phyloP scores from a whole-genome alignment of 2,113 vertebrate species.

The Pholis gunnellus region DNA sequence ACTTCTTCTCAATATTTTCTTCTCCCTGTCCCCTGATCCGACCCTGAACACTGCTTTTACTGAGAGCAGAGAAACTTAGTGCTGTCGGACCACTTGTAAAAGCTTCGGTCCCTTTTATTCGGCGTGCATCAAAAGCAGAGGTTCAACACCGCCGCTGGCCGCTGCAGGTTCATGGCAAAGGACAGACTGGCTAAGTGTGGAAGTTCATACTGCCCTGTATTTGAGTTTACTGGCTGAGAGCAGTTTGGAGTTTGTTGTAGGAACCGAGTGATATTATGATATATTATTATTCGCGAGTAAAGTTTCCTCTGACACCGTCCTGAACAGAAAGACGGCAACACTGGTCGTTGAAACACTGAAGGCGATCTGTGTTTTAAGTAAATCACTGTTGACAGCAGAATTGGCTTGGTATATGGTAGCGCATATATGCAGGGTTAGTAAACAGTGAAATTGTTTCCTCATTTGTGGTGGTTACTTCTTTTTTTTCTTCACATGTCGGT shows the following conservation, averaged over 20 bases:
- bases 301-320: conserved; percentile 12
- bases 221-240: conserved; percentile 29
- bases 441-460: no score
- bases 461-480: no score
- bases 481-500: no score
- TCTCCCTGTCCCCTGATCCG: conserved; percentile 26
- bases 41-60: conserved; percentile 64
- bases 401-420: no score
- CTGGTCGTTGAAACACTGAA: neutral
- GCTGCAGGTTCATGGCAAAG: conserved; percentile 41
- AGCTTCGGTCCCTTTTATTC: conserved; percentile 57
- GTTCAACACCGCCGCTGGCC: conserved; percentile 49
- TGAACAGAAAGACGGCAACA: neutral
- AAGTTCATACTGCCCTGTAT: conserved; percentile 26
- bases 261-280: conserved; percentile 56
- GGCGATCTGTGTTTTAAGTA: neutral
- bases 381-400: neutral
- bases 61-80: conserved; percentile 67
- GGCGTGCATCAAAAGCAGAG: conserved; percentile 53
- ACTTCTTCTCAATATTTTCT: conserved; percentile 32
- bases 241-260: conserved; percentile 18
- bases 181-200: conserved; percentile 44
- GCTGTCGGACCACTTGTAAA: conserved; percentile 64
- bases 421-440: no score
- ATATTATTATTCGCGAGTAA: no score